A percentile compares a stretch with the other conserved stretches of the same genome.
phyloP scores from a whole-genome alignment of 1,140 invertebrate genomes.

The Lethrus apterus region DNA sequence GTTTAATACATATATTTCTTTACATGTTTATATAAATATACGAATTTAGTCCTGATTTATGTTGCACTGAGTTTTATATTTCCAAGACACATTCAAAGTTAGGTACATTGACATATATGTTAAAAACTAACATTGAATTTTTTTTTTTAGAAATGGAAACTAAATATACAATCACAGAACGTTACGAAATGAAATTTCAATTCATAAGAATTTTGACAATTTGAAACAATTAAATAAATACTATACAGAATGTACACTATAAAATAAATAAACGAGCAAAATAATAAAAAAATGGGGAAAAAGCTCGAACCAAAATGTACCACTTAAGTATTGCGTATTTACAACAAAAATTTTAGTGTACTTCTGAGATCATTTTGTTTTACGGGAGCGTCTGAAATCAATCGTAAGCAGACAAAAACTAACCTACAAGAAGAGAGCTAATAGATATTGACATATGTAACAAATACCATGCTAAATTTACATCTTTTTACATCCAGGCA shows the following conservation, averaged over 20 bases:
- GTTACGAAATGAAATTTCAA: too few relatives aligned
- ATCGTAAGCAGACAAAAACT: slow-evolving; percentile 2
- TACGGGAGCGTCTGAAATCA: slow-evolving; percentile 14
- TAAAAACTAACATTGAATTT: slow-evolving; percentile 27
- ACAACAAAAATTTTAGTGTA: too few relatives aligned
- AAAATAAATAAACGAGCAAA: slow-evolving; percentile 13
- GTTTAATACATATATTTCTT: slow-evolving; percentile 24
- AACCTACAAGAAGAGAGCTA: slow-evolving; percentile 25
- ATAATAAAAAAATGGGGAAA: too few relatives aligned
- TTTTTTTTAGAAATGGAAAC: slow-evolving; percentile 21
- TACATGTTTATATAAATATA: too few relatives aligned
- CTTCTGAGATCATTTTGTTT: slow-evolving; percentile 12
- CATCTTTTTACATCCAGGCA: slow-evolving; percentile 28
- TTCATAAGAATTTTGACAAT: slow-evolving; percentile 15
- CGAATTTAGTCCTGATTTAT: too few relatives aligned
- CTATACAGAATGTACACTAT: slow-evolving; percentile 40
- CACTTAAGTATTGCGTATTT: too few relatives aligned
- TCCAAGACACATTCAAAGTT: slow-evolving; percentile 34
- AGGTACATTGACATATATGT: slow-evolving; percentile 32
- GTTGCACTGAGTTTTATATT: slow-evolving; percentile 28
- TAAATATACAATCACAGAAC: slow-evolving; percentile 34
- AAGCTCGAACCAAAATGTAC: too few relatives aligned
- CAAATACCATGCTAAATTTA: slow-evolving; percentile 6
- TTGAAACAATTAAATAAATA: slow-evolving; percentile 37
- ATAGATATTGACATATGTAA: slow-evolving; percentile 24